phyloP scores from a whole-genome alignment of 2,888 invertebrate genomes.

The Pterostichus niger region DNA sequence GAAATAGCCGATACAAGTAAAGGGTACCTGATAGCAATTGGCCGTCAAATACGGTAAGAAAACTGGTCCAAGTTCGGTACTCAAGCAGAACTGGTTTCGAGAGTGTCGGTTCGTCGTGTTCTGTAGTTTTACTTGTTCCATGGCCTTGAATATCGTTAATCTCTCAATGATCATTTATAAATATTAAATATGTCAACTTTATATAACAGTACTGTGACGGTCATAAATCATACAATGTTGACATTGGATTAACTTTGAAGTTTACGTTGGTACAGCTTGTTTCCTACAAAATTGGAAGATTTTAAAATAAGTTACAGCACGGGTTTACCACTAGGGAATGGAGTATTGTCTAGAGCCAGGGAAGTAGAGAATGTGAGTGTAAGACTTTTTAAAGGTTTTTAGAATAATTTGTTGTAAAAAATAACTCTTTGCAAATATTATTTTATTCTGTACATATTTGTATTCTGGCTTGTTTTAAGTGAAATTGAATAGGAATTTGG shows the following conservation, averaged over 20 bases:
- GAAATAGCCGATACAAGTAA: slow-evolving; percentile 20
- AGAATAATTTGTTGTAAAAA: too few species aligned
- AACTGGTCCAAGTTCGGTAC: slow-evolving; percentile 30
- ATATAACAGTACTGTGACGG: slow-evolving; percentile 26
- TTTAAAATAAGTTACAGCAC: too few species aligned
- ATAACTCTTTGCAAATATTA: too few species aligned
- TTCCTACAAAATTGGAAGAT: too few species aligned
- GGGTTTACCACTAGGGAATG: too few species aligned
- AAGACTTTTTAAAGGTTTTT: too few species aligned
- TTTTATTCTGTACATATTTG: too few species aligned
- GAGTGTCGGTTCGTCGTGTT: slow-evolving; percentile 15
- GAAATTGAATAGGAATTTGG: too few species aligned
- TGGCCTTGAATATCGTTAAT: slow-evolving; percentile 50
- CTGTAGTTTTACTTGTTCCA: slow-evolving; percentile 47
- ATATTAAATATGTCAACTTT: slow-evolving; percentile 55
- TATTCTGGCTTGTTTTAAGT: too few species aligned
- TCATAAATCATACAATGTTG: slow-evolving; percentile 35
- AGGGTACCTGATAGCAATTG: slow-evolving; percentile 52
- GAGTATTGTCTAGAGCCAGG: too few species aligned
- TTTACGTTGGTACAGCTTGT: too few species aligned
- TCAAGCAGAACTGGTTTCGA: slow-evolving; percentile 36
- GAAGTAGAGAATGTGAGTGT: too few species aligned
- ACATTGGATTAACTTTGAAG: slow-evolving; percentile 15
- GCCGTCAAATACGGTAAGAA: slow-evolving; percentile 51
- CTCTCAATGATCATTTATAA: slow-evolving; percentile 52